Base-by-base conservation (phyloP, 1,140 invertebrate species). In the Heliconius hermathena region DNA sequence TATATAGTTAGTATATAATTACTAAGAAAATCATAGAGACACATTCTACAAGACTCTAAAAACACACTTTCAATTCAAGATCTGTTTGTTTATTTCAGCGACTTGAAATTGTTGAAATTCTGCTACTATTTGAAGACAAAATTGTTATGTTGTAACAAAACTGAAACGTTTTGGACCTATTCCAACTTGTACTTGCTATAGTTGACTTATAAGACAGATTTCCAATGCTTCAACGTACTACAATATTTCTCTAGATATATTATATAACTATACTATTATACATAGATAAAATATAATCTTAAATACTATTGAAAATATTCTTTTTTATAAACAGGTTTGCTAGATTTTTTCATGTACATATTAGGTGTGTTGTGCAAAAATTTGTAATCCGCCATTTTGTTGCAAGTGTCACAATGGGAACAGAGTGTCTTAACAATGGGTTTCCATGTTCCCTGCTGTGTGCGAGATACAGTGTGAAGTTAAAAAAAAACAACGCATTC, bases 161-260 rank as follows among this genome's bases (percentile, higher is more conserved):
- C 60, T 66, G 60, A 66, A 66, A 66, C 60, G 60, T 66, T 66
- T 66, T 66, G 60, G 60, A 66, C 60, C 60, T 66, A 29, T 66
- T 16, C 60, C 60, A 66, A 66, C 60, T 66, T 66, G 60, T 66
- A 66, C 60, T 26, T 66, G 60, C 26, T 66, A 66, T 29, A 66
- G 60, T 66, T 66, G 60, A 66, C 60, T 66, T 66, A 66, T 66
- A 66, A 66, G 60, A 66, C 60, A 66, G 60, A 66, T 66, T 66
- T 66, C 60, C 60, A 66, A 66, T 66, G 60, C 11, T 29, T 66
- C 11, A 29, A 26, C 11, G 9, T 66, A 29, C 26, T 29, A 5
- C 3, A 29, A 66, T 66, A 66, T 66, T 66, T 66, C 60, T 29
- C 22, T 66, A 26, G 3, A 60, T n/a, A 74, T 22, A 66, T 66